These are phyloP conservation scores for Epirrita christyi DNA, from an alignment of 2,888 invertebrate species.

Conservation along the genomic window DNA sequence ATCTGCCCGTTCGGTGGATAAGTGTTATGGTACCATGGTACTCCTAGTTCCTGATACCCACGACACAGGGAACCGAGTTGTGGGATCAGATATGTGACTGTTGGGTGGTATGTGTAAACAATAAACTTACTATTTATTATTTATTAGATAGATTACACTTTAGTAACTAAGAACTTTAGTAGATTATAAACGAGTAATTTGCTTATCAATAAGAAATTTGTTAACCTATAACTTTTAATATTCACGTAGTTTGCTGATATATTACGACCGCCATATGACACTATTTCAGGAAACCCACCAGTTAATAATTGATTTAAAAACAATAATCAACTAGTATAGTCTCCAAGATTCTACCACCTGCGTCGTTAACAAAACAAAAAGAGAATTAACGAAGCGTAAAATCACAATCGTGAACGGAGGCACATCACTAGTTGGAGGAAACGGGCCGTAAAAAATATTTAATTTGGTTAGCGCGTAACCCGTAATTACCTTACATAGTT, in stretches of 20 bases:
- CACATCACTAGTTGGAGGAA: constrained; percentile 64
- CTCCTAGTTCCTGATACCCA: no score
- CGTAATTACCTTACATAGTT: constrained; percentile 69
- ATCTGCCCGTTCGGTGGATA: no score
- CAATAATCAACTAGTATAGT: background rate
- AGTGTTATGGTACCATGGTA: no score
- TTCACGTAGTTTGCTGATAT: background rate
- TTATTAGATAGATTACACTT: no score
- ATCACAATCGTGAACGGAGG: constrained; percentile 27
- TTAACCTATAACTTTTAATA: no score
- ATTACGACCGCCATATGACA: background rate
- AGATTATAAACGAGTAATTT: no score
- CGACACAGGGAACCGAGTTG: no score
- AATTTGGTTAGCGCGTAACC: constrained; percentile 71
- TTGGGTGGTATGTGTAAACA: no score
- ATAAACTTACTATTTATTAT: no score
- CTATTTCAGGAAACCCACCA: background rate
- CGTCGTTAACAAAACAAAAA: constrained; percentile 24
- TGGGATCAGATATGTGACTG: no score
- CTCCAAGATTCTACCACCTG: constrained; percentile 9
- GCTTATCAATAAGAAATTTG: no score
- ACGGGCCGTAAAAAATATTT: constrained; percentile 72
- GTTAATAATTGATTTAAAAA: background rate
- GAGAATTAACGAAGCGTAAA: constrained; percentile 30
- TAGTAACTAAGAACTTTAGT: no score